Conservation (phyloP, 1,140 invertebrate genomes). For the Rhagoletis pomonella region DNA sequence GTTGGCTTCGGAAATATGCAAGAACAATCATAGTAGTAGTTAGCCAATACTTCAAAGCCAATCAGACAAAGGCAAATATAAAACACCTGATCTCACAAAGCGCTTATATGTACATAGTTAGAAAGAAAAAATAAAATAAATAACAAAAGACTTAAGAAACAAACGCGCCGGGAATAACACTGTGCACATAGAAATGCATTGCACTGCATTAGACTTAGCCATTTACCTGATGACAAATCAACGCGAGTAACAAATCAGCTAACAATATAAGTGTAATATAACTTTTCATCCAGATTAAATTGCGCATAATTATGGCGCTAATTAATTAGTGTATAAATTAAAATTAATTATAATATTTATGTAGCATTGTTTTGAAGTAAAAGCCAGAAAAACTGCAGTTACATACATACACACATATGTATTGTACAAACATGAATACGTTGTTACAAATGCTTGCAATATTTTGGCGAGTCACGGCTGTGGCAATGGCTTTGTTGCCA, state of each 20-base stretch:
- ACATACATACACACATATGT: neutral
- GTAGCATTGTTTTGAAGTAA: neutral
- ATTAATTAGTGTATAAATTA: slow-evolving; percentile 47
- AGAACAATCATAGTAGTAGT: neutral
- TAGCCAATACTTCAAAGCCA: neutral
- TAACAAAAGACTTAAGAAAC: neutral
- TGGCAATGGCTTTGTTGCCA: neutral
- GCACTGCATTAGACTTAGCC: neutral
- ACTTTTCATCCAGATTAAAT: slow-evolving; percentile 34
- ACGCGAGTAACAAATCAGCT: neutral
- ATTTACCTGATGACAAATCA: neutral
- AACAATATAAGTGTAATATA: neutral
- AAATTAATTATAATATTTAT: slow-evolving; percentile 48
- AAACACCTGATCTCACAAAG: neutral
- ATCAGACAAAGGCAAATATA: neutral
- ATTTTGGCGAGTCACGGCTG: slow-evolving; percentile 21
- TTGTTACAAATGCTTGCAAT: neutral
- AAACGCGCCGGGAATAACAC: neutral
- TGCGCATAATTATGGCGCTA: slow-evolving; percentile 33
- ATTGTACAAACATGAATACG: neutral
- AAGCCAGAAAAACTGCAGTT: slow-evolving; percentile 3
- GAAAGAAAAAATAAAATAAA: neutral
- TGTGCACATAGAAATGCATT: neutral
- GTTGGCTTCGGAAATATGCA: neutral
- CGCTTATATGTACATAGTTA: neutral